Conservation (phyloP, 2,797 vertebrate genomes). For the Manis crassicaudata region DNA sequence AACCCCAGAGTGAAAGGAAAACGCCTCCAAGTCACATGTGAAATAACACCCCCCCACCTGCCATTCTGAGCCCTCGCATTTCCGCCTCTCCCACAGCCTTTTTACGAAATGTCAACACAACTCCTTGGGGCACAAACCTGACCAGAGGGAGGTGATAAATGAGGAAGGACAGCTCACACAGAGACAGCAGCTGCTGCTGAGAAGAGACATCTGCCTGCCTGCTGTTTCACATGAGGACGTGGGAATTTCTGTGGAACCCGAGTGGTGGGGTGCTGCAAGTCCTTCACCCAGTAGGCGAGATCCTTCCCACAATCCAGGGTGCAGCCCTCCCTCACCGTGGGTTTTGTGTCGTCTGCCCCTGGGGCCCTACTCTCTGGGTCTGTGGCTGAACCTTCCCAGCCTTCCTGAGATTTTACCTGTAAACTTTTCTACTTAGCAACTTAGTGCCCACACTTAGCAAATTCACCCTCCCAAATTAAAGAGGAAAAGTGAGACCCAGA, state of each 20-base stretch:
- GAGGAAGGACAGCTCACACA: background rate
- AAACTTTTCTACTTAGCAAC: background rate
- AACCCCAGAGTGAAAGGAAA: background rate
- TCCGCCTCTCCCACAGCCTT: background rate
- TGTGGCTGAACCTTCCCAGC: background rate
- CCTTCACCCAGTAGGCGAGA: too few relatives aligned
- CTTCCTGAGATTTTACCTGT: background rate
- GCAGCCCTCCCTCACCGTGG: background rate
- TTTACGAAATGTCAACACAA: background rate
- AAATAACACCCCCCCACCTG: background rate
- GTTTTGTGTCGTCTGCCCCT: background rate
- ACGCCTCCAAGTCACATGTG: background rate
- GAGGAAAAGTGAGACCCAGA: background rate
- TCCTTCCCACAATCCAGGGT: fast-evolving
- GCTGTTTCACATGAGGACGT: fast-evolving
- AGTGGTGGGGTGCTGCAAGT: background rate
- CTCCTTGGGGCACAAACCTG: background rate
- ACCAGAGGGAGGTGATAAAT: background rate
- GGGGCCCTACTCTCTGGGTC: background rate
- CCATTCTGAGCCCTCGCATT: background rate
- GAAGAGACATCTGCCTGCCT: background rate
- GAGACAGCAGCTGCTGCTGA: background rate
- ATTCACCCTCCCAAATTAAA: background rate
- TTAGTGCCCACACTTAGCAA: background rate
- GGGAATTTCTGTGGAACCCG: too few relatives aligned